A percentile compares a stretch with the other conserved stretches of the same genome.
Evolutionary conservation across 2,113 vertebrate genomes (phyloP).

Genomic region (Oncorhynchus keta): DNA sequence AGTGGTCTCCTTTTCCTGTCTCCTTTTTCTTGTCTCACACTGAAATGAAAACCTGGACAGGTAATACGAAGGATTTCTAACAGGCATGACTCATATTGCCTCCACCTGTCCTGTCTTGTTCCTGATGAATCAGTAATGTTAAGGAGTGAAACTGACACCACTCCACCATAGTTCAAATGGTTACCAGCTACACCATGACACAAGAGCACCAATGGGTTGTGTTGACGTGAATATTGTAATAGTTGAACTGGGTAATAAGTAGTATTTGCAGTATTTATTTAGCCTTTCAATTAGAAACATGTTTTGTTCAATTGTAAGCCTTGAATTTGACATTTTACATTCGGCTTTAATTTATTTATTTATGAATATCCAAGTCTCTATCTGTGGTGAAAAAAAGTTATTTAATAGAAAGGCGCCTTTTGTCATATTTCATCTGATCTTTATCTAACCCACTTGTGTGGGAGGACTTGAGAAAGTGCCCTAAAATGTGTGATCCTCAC

Average conservation of each 20-base stretch:
- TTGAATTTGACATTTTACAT: background rate
- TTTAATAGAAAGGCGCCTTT: slow-evolving; percentile 42
- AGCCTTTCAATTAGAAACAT: background rate
- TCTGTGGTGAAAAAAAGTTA: slow-evolving; percentile 37
- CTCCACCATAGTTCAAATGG: too few species aligned
- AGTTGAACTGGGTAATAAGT: too few species aligned
- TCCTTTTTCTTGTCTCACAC: too few species aligned
- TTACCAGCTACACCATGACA: too few species aligned
- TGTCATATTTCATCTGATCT: slow-evolving; percentile 29
- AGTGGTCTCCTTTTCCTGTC: too few species aligned
- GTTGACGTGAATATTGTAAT: too few species aligned
- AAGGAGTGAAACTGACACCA: too few species aligned
- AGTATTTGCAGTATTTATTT: too few species aligned
- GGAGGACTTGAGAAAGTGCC: slow-evolving; percentile 56
- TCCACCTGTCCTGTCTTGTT: slow-evolving; percentile 37
- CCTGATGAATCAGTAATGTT: slow-evolving; percentile 37
- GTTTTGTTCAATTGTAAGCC: background rate
- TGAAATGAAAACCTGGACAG: too few species aligned
- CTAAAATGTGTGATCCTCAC: slow-evolving; percentile 57
- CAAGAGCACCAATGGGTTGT: too few species aligned
- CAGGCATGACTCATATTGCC: too few species aligned
- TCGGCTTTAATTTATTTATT: background rate
- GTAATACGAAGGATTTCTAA: too few species aligned
- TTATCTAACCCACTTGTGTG: slow-evolving; percentile 47
- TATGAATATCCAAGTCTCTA: slow-evolving; percentile 17